Percentiles rank a stretch among this genome's conserved stretches.
phyloP scores from a whole-genome alignment of 2,888 invertebrate genomes.

The Pemphredon lugubris region DNA sequence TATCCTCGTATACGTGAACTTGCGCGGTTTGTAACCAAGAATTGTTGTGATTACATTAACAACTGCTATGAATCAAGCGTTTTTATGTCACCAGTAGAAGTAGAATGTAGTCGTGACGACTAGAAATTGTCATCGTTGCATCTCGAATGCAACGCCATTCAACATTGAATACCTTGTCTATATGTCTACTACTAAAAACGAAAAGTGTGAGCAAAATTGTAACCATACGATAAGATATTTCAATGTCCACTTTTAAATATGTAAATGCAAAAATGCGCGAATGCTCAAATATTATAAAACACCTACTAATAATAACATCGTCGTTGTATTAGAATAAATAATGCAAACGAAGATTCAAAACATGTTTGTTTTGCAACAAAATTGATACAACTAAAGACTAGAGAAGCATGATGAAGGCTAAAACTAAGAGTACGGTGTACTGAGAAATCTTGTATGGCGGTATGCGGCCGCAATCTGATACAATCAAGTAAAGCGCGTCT shows the following conservation, averaged over 20 bases:
- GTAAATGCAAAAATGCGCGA: slow-evolving; percentile 40
- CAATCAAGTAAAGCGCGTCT: too few relatives aligned
- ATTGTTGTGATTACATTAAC: slow-evolving; percentile 81
- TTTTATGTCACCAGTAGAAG: slow-evolving; percentile 49
- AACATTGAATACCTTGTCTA: slow-evolving; percentile 17
- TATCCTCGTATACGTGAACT: slow-evolving; percentile 87
- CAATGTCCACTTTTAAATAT: slow-evolving; percentile 22
- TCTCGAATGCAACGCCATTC: slow-evolving; percentile 20
- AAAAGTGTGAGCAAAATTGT: slow-evolving; percentile 30
- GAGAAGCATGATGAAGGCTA: too few relatives aligned
- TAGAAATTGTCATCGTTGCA: slow-evolving; percentile 39
- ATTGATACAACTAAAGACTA: slow-evolving; percentile 11
- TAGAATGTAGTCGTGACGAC: slow-evolving; percentile 53
- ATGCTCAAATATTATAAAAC: slow-evolving; percentile 29
- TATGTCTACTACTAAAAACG: slow-evolving; percentile 24
- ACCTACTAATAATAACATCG: background rate
- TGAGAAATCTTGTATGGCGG: too few relatives aligned
- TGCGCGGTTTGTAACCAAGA: slow-evolving; percentile 86
- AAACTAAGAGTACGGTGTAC: too few relatives aligned
- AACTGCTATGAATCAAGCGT: slow-evolving; percentile 41
- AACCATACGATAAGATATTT: slow-evolving; percentile 24
- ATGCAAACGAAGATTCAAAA: background rate
- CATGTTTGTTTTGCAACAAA: background rate
- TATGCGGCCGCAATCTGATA: too few relatives aligned
- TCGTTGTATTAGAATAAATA: background rate